phyloP scores from a whole-genome alignment of 2,888 invertebrate genomes.

The Ophion ellenae region DNA sequence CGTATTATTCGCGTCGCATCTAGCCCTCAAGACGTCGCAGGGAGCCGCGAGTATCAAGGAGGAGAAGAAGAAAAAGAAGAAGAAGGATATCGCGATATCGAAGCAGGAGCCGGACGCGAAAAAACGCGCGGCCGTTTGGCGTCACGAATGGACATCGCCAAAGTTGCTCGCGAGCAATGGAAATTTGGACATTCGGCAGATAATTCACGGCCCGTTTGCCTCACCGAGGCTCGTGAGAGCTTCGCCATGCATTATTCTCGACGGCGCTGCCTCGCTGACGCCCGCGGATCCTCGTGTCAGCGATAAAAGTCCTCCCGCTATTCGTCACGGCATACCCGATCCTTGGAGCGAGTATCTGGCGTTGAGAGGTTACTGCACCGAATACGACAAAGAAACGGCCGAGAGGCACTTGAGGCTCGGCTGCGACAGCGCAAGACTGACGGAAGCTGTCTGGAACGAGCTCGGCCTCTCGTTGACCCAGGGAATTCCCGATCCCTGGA shows the following conservation, averaged over 20 bases:
- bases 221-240: slow-evolving; percentile 68
- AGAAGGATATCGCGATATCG: background rate
- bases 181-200: slow-evolving; percentile 61
- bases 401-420: slow-evolving; percentile 53
- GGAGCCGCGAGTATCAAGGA: background rate
- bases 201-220: slow-evolving; percentile 70
- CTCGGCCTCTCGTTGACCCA: slow-evolving; percentile 69
- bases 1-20: too few species aligned
- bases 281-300: background rate
- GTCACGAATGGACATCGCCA: slow-evolving; percentile 67
- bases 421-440: slow-evolving; percentile 62
- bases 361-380: slow-evolving; percentile 51
- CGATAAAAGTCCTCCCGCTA: slow-evolving; percentile 5
- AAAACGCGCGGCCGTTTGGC: slow-evolving; percentile 59
- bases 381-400: slow-evolving; percentile 23
- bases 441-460: slow-evolving; percentile 67
- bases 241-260: slow-evolving; percentile 63
- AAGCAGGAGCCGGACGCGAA: background rate
- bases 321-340: slow-evolving; percentile 72
- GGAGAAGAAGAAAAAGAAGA: background rate
- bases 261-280: background rate
- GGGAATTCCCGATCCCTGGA: slow-evolving; percentile 76
- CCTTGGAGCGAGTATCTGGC: slow-evolving; percentile 71
- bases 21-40: slow-evolving; percentile 20
- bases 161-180: slow-evolving; percentile 39